Base-by-base conservation (phyloP, 2,113 vertebrate species). In the Semnornis frantzii region DNA sequence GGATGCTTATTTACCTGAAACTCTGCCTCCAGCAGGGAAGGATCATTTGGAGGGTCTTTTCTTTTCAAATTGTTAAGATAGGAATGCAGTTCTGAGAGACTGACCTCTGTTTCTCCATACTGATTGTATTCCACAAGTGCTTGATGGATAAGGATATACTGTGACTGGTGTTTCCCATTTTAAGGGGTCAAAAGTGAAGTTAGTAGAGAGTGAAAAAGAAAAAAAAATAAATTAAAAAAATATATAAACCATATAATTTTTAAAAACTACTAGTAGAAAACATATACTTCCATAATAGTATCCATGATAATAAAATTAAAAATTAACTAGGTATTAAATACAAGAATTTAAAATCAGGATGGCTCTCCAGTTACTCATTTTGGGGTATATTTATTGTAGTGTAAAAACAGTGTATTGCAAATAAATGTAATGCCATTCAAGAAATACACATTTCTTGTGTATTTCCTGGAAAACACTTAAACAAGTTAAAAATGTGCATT, bases 121-220 rank as follows among this genome's bases (percentile, higher is more conserved):
- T 98, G 99, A 91, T 98, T 98, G 93, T 99, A 98, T 89, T 99
- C 99, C 90, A 99, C 98, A 93, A 99, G 96, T 0, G 98, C 98
- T 96, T 99, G 98, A 95, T 99, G 99, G 85, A 99, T 99, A 94
- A 99, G 96, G 96, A 99, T 99, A 96, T 99, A 99, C 96, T 99
- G 99, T 48, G 98, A 97, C 99, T 99, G 68, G 0, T 31, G 9
- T 52, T 80, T 54, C 69, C 85, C 95, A 87, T 69, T 54, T 64
- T 57, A 80, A 94, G n/a, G 5, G 25, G 92, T 89, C 58, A 65
- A 88, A 92, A 54, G 62, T 16, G 2, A 87, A 73, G 18, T 82
- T 87, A 84, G 85, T 65, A 37, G 42, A 87, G 21, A 70, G 33
- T 25, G 72, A 54, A 37, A 23, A 65, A 12, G 3, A 9, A 9